Conservation (phyloP, 2,797 vertebrate genomes). For the Pseudomugil gertrudae region DNA sequence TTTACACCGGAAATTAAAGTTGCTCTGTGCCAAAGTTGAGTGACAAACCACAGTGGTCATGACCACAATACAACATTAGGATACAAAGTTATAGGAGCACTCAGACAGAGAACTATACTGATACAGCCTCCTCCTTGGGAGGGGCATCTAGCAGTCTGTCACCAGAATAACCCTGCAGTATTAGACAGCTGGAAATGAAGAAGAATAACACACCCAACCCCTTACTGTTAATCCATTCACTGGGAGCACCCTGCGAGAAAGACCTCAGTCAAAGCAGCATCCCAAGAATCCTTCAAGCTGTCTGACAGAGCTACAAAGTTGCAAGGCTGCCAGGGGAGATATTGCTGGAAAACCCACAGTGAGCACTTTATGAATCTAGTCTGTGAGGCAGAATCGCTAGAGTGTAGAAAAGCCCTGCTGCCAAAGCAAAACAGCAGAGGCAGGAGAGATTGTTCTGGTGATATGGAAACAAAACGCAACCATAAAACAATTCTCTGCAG, state of each 20-base stretch:
- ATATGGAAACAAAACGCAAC: slow-evolving; percentile 56
- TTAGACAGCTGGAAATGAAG: slow-evolving; percentile 37
- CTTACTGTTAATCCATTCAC: slow-evolving; percentile 29
- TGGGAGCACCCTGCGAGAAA: slow-evolving; percentile 27
- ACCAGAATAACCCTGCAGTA: slow-evolving; percentile 15
- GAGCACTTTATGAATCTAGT: slow-evolving; percentile 28
- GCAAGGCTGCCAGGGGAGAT: slow-evolving; percentile 14
- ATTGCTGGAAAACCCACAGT: slow-evolving; percentile 30
- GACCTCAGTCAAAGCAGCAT: slow-evolving; percentile 28
- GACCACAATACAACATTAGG: slow-evolving; percentile 18
- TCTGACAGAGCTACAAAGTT: slow-evolving; percentile 33
- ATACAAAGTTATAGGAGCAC: slow-evolving; percentile 10
- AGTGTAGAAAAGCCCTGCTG: slow-evolving; percentile 4
- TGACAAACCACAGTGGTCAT: slow-evolving; percentile 5
- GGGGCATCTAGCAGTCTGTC: not conserved
- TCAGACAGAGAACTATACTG: slow-evolving; percentile 5
- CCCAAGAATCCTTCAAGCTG: slow-evolving; percentile 28
- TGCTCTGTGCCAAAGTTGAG: slow-evolving; percentile 1
- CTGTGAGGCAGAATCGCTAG: not conserved
- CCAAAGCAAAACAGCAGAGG: slow-evolving; percentile 12
- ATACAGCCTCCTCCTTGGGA: not conserved
- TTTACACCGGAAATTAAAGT: slow-evolving; percentile 39
- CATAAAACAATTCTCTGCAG: slow-evolving; percentile 61
- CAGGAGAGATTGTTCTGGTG: slow-evolving; percentile 35
- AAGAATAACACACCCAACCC: slow-evolving; percentile 12